Percentiles rank a stretch among this genome's conserved stretches.
These are phyloP conservation scores for Abramis brama DNA, from an alignment of 2,113 vertebrate genomes.

Conservation along the genomic window DNA sequence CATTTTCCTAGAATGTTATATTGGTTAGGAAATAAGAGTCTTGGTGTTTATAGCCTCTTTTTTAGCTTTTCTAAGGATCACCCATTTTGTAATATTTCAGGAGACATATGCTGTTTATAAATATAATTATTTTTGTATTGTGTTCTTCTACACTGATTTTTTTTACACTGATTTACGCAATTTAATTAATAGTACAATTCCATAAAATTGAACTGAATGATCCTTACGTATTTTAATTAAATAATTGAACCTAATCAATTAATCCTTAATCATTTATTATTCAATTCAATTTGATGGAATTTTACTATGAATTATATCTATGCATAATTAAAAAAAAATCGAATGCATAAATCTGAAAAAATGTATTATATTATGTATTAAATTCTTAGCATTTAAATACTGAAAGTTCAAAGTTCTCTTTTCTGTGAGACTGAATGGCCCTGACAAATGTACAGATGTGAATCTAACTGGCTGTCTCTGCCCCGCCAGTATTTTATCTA, in stretches of 20 bases:
- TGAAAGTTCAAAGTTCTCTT: not conserved
- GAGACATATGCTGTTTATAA: not conserved
- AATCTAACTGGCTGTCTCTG: conserved; percentile 7
- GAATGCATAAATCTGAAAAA: too few species aligned
- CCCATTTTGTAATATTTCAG: not conserved
- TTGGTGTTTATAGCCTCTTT: not conserved
- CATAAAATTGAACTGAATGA: too few species aligned
- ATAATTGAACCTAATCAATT: too few species aligned
- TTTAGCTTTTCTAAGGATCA: not conserved
- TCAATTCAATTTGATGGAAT: too few species aligned
- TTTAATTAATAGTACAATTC: too few species aligned
- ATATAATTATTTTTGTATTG: not conserved
- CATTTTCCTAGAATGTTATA: not conserved
- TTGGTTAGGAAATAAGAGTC: not conserved
- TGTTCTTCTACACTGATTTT: too few species aligned
- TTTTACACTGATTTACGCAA: too few species aligned
- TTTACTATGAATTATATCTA: too few species aligned
- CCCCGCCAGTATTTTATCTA: conserved; percentile 92
- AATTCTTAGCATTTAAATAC: not conserved
- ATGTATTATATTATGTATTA: not conserved
- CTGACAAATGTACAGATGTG: not conserved
- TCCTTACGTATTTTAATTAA: too few species aligned
- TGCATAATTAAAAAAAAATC: too few species aligned
- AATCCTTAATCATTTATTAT: too few species aligned
- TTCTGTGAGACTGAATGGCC: not conserved